Conservation (phyloP, 2,113 vertebrate genomes). For the Macrotis lagotis region DNA sequence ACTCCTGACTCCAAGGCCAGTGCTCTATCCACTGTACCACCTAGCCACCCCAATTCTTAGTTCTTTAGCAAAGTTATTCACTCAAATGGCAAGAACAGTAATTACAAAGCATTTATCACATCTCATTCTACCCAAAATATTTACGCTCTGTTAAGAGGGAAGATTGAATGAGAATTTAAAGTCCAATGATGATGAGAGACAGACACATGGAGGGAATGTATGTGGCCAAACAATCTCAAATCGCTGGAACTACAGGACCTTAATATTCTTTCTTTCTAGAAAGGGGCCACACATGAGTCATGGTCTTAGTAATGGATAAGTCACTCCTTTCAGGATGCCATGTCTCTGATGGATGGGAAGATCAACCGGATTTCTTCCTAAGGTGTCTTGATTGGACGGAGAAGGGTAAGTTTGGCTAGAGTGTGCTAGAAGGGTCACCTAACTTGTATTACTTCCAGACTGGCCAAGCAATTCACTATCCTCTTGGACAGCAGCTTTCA, state of each 20-base stretch:
- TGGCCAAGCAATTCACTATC: too few species aligned
- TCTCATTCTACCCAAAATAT: neutral
- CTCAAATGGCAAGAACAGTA: too few species aligned
- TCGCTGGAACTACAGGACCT: neutral
- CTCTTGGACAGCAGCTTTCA: too few species aligned
- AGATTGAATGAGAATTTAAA: neutral
- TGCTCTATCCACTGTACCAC: too few species aligned
- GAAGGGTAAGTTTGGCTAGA: too few species aligned
- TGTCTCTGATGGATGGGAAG: neutral
- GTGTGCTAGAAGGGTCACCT: too few species aligned
- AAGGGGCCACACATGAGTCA: neutral
- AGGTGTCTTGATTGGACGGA: too few species aligned
- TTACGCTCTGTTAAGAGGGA: neutral
- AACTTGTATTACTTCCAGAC: too few species aligned
- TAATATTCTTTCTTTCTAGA: neutral
- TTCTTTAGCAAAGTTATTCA: neutral
- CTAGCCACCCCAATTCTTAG: too few species aligned
- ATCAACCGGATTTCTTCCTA: neutral
- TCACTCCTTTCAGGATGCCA: neutral
- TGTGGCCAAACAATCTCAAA: neutral
- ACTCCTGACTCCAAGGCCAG: too few species aligned
- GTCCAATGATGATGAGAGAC: neutral
- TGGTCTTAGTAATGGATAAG: neutral
- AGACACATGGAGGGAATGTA: neutral
- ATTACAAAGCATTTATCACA: too few species aligned